These are phyloP conservation scores for Nasonovia ribisnigri DNA, from an alignment of 2,888 invertebrate genomes.

Conservation along the genomic window DNA sequence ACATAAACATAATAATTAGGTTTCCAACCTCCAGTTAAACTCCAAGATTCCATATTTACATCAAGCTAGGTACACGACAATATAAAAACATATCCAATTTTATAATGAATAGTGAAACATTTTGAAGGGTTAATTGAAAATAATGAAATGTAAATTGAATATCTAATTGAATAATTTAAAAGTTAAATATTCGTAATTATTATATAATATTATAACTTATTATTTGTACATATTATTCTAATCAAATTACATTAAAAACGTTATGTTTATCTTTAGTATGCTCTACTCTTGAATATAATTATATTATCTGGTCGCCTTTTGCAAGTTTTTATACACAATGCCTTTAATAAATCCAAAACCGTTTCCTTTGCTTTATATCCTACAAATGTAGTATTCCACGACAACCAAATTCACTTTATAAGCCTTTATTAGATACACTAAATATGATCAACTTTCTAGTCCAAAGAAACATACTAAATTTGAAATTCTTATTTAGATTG, in stretches of 20 bases:
- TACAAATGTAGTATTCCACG: neutral
- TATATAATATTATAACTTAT: too few species aligned
- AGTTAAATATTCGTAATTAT: too few species aligned
- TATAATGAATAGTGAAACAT: too few species aligned
- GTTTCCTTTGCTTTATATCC: neutral
- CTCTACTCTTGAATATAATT: too few species aligned
- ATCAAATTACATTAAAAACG: too few species aligned
- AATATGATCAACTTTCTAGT: neutral
- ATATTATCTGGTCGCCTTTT: neutral
- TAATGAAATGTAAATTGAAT: too few species aligned
- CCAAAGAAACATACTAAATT: neutral
- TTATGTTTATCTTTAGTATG: neutral
- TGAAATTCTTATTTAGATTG: too few species aligned
- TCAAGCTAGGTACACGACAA: too few species aligned
- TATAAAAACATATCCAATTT: too few species aligned
- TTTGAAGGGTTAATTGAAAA: too few species aligned
- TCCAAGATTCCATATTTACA: neutral
- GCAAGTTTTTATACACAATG: neutral
- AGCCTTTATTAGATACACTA: neutral
- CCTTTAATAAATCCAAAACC: neutral
- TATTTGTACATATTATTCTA: too few species aligned
- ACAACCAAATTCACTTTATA: neutral
- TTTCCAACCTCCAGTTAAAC: neutral
- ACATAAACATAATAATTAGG: neutral
- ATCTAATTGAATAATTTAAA: too few species aligned